These are phyloP conservation scores for Gymnothorax javanicus DNA, from an alignment of 2,797 vertebrate genomes.

Conservation along the genomic window DNA sequence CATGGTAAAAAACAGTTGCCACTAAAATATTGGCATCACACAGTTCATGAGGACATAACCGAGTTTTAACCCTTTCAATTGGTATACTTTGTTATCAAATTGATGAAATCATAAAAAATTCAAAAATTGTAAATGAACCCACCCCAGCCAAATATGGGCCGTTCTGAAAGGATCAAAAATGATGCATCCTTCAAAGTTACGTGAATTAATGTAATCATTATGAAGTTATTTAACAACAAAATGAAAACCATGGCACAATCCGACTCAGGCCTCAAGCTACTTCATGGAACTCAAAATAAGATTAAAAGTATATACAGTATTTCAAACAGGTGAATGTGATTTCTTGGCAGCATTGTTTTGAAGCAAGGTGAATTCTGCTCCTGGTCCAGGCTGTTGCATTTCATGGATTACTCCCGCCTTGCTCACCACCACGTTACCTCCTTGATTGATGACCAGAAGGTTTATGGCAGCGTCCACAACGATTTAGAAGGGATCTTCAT, in stretches of 20 bases:
- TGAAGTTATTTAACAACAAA: neutral
- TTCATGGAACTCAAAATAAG: neutral
- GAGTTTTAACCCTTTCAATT: too few relatives aligned
- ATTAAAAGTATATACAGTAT: neutral
- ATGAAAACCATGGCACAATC: neutral
- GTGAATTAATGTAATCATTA: neutral
- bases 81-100: too few relatives aligned
- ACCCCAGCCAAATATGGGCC: neutral
- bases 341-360: neutral
- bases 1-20: too few relatives aligned
- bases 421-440: neutral
- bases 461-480: neutral
- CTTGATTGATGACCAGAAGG: neutral
- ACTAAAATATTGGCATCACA: too few relatives aligned
- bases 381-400: neutral
- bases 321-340: neutral
- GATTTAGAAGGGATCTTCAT: neutral
- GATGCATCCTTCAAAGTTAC: neutral
- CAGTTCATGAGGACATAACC: too few relatives aligned
- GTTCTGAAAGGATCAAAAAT: neutral
- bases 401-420: too few relatives aligned
- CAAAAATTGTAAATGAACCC: neutral
- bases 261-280: neutral
- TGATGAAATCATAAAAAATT: too few relatives aligned
- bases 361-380: neutral